Evolutionary conservation across 2,797 vertebrate genomes (phyloP).

Genomic region (Acestrorhynchus altus): DNA sequence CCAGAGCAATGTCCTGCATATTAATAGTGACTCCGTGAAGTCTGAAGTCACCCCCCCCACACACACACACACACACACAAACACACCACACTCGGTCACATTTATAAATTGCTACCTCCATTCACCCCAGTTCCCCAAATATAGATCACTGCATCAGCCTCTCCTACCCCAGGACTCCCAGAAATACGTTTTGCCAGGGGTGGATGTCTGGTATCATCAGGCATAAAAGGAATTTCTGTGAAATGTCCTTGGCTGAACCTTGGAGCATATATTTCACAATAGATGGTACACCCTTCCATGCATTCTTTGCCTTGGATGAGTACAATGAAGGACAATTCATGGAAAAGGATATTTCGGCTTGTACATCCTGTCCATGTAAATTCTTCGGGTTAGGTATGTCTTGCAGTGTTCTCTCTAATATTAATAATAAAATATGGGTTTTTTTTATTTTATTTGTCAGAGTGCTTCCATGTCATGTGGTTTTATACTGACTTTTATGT

Average conservation of each 20-base stretch:
- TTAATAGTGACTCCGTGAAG: too few species aligned
- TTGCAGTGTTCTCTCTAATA: not conserved
- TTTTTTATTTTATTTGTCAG: not conserved
- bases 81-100: too few species aligned
- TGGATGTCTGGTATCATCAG: too few species aligned
- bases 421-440: not conserved
- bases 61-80: too few species aligned
- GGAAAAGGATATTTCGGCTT: constrained; percentile 73
- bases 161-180: too few species aligned
- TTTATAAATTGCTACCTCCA: too few species aligned
- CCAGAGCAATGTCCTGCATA: too few species aligned
- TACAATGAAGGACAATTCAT: constrained; percentile 70
- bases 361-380: constrained; percentile 61
- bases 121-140: too few species aligned
- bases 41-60: too few species aligned
- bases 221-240: not conserved
- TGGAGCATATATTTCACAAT: constrained; percentile 11
- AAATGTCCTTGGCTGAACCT: constrained; percentile 15
- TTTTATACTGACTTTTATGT: too few species aligned
- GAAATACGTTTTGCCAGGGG: too few species aligned
- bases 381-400: not conserved
- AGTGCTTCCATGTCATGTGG: not conserved
- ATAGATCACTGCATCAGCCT: too few species aligned
- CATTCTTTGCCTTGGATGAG: constrained; percentile 56
- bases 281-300: constrained; percentile 65